These are phyloP conservation scores for Hyperopisus bebe DNA, from an alignment of 2,113 vertebrate genomes.

Conservation along the genomic window DNA sequence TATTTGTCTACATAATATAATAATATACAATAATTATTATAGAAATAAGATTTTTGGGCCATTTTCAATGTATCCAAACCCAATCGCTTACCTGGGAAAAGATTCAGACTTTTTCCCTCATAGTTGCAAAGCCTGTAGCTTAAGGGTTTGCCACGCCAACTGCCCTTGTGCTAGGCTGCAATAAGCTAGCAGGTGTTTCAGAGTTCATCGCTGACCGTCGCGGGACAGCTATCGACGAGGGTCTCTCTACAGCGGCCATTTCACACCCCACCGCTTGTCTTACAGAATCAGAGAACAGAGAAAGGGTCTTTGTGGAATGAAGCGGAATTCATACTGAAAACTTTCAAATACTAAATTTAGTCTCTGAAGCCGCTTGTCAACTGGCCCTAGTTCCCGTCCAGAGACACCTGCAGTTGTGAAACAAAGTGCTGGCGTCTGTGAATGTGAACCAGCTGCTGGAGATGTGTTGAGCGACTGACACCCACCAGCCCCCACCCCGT, in stretches of 20 bases:
- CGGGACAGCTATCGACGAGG: not conserved
- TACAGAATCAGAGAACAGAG: not conserved
- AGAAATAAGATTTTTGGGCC: not conserved
- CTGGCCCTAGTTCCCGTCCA: slow-evolving; percentile 47
- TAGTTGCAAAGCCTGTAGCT: not conserved
- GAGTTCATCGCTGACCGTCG: not conserved
- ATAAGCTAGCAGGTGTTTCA: not conserved
- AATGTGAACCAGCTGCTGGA: not conserved
- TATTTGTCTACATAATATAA: not conserved
- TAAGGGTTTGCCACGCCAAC: not conserved
- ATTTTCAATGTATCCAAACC: not conserved
- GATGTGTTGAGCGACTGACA: not conserved
- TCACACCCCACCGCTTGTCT: not conserved
- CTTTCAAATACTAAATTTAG: slow-evolving; percentile 76
- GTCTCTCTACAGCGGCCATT: not conserved
- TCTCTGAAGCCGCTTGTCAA: slow-evolving; percentile 54
- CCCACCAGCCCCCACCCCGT: not conserved
- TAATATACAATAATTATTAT: not conserved
- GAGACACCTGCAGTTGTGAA: slow-evolving; percentile 48
- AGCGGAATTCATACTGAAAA: slow-evolving; percentile 48
- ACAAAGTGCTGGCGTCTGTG: not conserved
- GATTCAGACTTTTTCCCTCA: not conserved
- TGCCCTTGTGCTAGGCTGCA: not conserved
- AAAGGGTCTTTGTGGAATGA: not conserved
- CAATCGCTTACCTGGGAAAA: not conserved